Base-by-base conservation (phyloP, 2,888 invertebrate genomes). In the Fragum fragum region DNA sequence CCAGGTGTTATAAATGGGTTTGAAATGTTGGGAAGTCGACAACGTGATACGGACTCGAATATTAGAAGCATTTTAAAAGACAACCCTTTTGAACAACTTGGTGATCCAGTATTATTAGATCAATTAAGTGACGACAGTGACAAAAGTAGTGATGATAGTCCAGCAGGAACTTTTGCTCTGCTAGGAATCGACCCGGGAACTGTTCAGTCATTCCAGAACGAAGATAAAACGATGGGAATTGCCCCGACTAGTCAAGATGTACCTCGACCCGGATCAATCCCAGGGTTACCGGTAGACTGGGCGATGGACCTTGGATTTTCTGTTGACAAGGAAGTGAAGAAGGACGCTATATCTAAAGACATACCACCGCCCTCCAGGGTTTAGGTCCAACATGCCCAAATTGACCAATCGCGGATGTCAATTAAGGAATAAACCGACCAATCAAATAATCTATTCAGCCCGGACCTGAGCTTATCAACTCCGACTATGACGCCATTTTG, bases 21-120 rank as follows among this genome's bases (percentile, higher is more conserved):
- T 66, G 66, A 66, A 26, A 66, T 66, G 66, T 36, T 66, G 16
- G 66, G 66, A 26, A 42, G 29, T 42, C 66, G 66, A 66, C 66
- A 66, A 16, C 28, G 16, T 14, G 18, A 21, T 14, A 5, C 16
- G 7, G 66, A 6, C 6, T 66, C 42, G 7, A 42, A 66, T 66
- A 39, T 66, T 14, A 66, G 16, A 11, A 21, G 42, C 11, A 39
- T 66, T 21, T 66, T 66, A 9, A 18, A 26, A 42, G 66, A 42
- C 26, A 42, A 66, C 23, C 39, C 32, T 0, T 66, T 66, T n/a
- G 42, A 66, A 6, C 42, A 36, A 7, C 21, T 36, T 18, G 42
- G n/a, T 16, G 66, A 66, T 29, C 42, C 66, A 21, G 32, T 42
- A 18, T 26, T 42, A 21, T 23, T 21, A 36, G 66, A 21, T 9